These are phyloP conservation scores for Clanis bilineata DNA, from an alignment of 2,888 invertebrate genomes.

Conservation along the genomic window DNA sequence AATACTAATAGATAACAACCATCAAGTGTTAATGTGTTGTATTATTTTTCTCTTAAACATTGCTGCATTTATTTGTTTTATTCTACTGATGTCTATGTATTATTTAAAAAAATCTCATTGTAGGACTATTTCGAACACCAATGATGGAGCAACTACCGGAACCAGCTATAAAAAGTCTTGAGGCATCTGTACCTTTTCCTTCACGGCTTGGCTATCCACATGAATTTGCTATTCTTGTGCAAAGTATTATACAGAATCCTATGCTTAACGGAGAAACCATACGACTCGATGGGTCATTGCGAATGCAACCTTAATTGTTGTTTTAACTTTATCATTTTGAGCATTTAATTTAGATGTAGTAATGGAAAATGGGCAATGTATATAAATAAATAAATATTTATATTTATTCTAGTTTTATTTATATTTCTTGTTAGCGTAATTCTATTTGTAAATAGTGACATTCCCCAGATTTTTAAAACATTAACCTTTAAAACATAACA, in stretches of 20 bases:
- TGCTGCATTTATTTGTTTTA: no score
- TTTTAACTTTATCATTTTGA: neutral
- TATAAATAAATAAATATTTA: neutral
- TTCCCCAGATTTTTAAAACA: neutral
- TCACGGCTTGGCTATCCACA: slow-evolving; percentile 76
- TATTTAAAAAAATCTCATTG: neutral
- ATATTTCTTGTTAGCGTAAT: neutral
- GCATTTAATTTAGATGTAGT: neutral
- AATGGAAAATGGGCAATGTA: neutral
- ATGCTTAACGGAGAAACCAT: slow-evolving; percentile 83
- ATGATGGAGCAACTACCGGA: slow-evolving; percentile 75
- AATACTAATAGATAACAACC: no score
- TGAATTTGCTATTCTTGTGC: slow-evolving; percentile 79
- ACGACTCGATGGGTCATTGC: slow-evolving; percentile 80
- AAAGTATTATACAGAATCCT: slow-evolving; percentile 80
- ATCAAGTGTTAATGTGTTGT: no score
- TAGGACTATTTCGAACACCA: slow-evolving; percentile 81
- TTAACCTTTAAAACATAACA: neutral
- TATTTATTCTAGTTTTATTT: neutral
- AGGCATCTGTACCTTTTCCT: slow-evolving; percentile 78
- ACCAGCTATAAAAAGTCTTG: slow-evolving; percentile 72
- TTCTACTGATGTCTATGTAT: neutral
- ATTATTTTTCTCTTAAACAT: no score
- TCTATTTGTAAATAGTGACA: neutral
- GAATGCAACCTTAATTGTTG: slow-evolving; percentile 75